Conservation (phyloP, 2,888 invertebrate genomes). For the Euspilapteryx auroguttella region DNA sequence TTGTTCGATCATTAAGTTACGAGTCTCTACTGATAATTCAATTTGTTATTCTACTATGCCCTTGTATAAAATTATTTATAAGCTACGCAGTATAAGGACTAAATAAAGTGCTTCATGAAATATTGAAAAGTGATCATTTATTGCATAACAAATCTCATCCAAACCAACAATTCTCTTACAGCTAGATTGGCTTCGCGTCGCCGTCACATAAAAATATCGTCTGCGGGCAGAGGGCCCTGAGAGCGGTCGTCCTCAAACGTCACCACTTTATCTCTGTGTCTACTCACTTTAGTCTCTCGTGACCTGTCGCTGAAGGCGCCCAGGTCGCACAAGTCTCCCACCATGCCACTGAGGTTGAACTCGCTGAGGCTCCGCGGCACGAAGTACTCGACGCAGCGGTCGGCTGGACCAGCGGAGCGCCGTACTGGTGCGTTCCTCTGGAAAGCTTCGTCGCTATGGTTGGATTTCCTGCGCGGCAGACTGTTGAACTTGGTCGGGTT, state of each 20-base stretch:
- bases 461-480: conserved; percentile 49
- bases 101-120: too few relatives aligned
- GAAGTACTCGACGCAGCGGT: conserved; percentile 76
- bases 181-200: conserved; percentile 13
- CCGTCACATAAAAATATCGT: conserved; percentile 82
- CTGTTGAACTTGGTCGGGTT: conserved; percentile 58
- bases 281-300: conserved; percentile 14
- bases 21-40: too few relatives aligned
- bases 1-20: too few relatives aligned
- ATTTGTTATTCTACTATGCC: too few relatives aligned
- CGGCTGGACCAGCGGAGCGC: conserved; percentile 63
- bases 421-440: conserved; percentile 68
- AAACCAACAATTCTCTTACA: conserved; percentile 17
- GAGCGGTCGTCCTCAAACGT: conserved; percentile 75
- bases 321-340: conserved; percentile 22
- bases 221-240: conserved; percentile 48
- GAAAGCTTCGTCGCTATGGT: conserved; percentile 50
- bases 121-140: conserved; percentile 20
- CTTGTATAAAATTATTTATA: too few relatives aligned
- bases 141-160: conserved; percentile 33
- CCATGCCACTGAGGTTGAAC: conserved; percentile 72
- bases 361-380: conserved; percentile 84
- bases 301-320: conserved; percentile 11
- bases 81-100: too few relatives aligned
- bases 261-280: conserved; percentile 71